Percentiles rank a stretch among this genome's conserved stretches.
Conservation (phyloP, 92 coral and sea anemone species). For the Zoanthus solanderi region DNA sequence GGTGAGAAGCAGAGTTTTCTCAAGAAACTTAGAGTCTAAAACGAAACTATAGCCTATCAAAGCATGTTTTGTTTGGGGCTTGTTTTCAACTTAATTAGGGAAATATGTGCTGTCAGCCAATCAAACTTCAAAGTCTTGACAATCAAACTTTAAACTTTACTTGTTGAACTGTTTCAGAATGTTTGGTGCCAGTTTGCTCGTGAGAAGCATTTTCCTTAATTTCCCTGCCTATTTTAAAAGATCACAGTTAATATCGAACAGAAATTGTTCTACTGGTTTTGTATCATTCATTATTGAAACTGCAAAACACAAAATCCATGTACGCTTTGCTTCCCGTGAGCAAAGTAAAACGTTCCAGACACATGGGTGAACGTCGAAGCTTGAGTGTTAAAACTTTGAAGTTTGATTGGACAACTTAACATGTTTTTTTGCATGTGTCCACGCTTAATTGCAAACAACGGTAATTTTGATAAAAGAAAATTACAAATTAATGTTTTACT, state of each 20-base stretch:
- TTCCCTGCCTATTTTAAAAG: slow-evolving; percentile 44
- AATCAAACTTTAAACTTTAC: not conserved
- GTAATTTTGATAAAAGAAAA: not conserved
- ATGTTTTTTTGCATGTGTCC: not conserved
- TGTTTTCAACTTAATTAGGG: not conserved
- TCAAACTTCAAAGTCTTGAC: not conserved
- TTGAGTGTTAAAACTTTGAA: not conserved
- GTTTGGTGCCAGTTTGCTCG: not conserved
- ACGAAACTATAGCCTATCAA: not conserved
- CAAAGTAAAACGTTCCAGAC: not conserved
- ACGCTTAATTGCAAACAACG: not conserved
- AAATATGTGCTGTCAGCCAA: not conserved
- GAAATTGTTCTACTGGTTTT: slow-evolving; percentile 33
- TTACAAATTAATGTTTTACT: not conserved
- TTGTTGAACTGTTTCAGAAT: not conserved
- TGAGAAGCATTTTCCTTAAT: slow-evolving; percentile 23
- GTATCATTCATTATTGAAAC: not conserved
- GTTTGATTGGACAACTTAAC: not conserved
- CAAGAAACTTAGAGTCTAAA: not conserved
- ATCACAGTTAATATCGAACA: slow-evolving; percentile 44
- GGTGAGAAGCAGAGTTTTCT: not conserved
- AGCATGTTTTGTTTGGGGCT: not conserved
- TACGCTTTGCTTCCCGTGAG: not conserved
- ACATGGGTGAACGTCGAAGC: not conserved
- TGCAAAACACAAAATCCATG: not conserved